These are phyloP conservation scores for Theonella swinhoei DNA, from an alignment of 37 sponge, comb jelly and placozoan genomes.

Conservation along the genomic window DNA sequence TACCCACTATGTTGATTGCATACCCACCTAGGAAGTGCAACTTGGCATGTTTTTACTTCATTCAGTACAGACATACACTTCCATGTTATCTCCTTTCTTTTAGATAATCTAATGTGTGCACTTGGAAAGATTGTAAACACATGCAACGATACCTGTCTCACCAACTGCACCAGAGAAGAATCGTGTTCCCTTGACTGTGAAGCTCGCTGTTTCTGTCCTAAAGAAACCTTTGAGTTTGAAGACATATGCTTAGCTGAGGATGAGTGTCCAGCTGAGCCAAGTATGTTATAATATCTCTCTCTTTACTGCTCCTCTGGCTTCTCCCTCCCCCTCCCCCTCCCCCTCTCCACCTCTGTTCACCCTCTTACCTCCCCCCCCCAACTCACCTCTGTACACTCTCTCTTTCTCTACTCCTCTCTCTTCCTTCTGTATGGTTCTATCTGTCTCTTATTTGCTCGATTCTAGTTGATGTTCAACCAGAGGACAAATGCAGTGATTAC, in stretches of 20 bases:
- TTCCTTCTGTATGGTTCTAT: background rate
- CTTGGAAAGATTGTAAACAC: no score
- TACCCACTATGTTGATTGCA: no score
- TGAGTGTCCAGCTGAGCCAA: background rate
- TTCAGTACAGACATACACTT: no score
- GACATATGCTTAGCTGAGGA: background rate
- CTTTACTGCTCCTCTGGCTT: no score
- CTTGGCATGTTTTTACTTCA: no score
- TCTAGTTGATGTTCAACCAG: background rate
- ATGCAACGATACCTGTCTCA: background rate
- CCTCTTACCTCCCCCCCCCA: background rate
- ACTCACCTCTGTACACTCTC: no score
- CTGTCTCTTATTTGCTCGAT: background rate
- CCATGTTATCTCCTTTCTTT: no score
- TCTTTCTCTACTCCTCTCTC: background rate
- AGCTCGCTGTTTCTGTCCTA: background rate
- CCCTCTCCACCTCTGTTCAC: background rate
- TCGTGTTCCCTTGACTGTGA: background rate
- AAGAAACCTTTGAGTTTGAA: background rate
- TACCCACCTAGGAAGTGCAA: no score
- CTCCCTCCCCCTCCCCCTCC: constrained; percentile 10
- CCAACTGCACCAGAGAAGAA: background rate
- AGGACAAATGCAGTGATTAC: background rate
- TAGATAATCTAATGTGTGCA: background rate
- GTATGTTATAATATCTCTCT: background rate